Evolutionary conservation across 2,888 invertebrate genomes (phyloP).

Genomic region (Parnassius glacialis): DNA sequence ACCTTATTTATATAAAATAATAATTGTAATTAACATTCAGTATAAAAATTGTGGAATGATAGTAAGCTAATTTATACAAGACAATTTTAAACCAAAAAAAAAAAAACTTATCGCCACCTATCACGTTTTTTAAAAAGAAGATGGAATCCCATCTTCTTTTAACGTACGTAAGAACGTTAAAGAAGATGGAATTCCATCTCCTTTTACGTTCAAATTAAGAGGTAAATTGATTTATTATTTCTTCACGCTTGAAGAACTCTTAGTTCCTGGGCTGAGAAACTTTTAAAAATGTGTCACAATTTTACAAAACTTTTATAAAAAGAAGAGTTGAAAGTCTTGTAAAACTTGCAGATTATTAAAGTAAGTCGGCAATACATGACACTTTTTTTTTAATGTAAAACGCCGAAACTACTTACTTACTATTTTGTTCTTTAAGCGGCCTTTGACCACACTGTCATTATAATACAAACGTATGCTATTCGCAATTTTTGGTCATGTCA

Average conservation of each 20-base stretch:
- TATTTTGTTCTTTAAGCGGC: background rate
- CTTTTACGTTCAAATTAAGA: too few relatives aligned
- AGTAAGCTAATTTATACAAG: too few relatives aligned
- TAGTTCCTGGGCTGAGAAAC: constrained; percentile 7
- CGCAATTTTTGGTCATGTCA: background rate
- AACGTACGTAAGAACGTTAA: too few relatives aligned
- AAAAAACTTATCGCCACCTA: too few relatives aligned
- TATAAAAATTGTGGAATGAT: too few relatives aligned
- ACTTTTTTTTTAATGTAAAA: constrained; percentile 3
- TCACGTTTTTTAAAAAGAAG: too few relatives aligned
- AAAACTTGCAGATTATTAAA: constrained; percentile 15
- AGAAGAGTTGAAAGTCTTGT: constrained; percentile 5
- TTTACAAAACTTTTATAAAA: constrained; percentile 16
- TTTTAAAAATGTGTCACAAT: constrained; percentile 17
- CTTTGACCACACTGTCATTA: background rate
- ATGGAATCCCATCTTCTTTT: too few relatives aligned
- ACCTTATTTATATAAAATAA: too few relatives aligned
- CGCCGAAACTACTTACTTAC: background rate
- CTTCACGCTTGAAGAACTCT: background rate
- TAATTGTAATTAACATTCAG: too few relatives aligned
- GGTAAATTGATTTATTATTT: too few relatives aligned
- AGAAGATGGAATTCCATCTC: too few relatives aligned
- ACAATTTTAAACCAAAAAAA: too few relatives aligned
- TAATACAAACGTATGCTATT: background rate
- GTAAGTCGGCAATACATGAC: constrained; percentile 10